Evolutionary conservation across 2,888 invertebrate genomes (phyloP).

Genomic region (Spodoptera littoralis): DNA sequence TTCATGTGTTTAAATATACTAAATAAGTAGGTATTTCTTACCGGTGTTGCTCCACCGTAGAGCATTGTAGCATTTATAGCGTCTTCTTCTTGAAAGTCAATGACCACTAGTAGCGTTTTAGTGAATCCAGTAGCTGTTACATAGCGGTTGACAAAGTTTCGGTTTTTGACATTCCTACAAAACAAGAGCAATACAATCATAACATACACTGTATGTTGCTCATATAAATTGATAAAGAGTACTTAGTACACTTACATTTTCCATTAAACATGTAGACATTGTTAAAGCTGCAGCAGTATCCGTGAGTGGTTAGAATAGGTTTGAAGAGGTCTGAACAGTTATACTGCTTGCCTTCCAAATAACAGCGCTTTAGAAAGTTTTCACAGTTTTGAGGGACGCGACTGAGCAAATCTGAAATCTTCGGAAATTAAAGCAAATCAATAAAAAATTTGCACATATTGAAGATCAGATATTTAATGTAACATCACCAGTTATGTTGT

Average conservation of each 20-base stretch:
- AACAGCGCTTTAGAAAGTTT: slow-evolving; percentile 85
- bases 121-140: slow-evolving; percentile 54
- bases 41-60: slow-evolving; percentile 71
- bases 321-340: slow-evolving; percentile 85
- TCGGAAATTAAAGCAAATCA: no score
- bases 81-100: slow-evolving; percentile 71
- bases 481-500: no score
- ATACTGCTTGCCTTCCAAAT: slow-evolving; percentile 61
- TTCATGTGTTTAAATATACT: no score
- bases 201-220: no score
- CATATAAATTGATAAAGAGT: no score
- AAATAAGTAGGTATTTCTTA: slow-evolving; percentile 35
- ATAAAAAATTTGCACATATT: no score
- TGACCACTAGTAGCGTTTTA: slow-evolving; percentile 65
- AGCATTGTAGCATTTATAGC: slow-evolving; percentile 69
- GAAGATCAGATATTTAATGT: no score
- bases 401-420: slow-evolving; percentile 77
- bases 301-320: slow-evolving; percentile 84
- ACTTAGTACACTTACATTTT: slow-evolving; percentile 39
- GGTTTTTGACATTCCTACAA: slow-evolving; percentile 64
- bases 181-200: background rate
- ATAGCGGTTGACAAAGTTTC: slow-evolving; percentile 48
- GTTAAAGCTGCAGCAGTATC: slow-evolving; percentile 90
- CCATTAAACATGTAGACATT: slow-evolving; percentile 68
- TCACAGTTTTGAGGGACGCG: slow-evolving; percentile 86